Evolutionary conservation across 2,888 invertebrate species (phyloP), one percentile per base, ranked within the genome.

Genomic region (Ligdia adustata): DNA sequence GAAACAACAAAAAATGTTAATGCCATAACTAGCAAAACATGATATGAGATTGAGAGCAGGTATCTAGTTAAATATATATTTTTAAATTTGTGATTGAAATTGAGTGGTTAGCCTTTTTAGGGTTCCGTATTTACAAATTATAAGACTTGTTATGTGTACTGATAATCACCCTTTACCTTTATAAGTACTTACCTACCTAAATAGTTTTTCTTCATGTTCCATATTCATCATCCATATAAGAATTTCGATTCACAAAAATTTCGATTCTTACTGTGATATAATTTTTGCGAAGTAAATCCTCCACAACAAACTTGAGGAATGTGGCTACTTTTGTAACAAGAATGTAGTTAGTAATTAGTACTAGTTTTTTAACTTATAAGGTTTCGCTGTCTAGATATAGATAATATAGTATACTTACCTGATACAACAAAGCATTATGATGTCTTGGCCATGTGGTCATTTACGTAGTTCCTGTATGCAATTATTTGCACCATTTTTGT

Each of bases 261-360:
- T 46, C 37, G 32, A 46, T 47, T 46, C 26, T 32, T 18, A 16
- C 4, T 52, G 35, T 44, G 47, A 53, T 55, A 37, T 35, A 56
- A 51, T 53, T 45, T 46, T 49, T 46, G 48, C 27, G 37, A 33
- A 46, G 44, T 42, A 37, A 46, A 49, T 43, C 41, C 40, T 35
- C 38, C 15, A 16, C n/a, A n/a, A 15, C 34, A 29, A 27, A 38
- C 38, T 32, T 51, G 39, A 46, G 46, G 52, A 51, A 55, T 31
- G 18, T 39, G 44, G n/a, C n/a, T n/a, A n/a, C n/a, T n/a, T n/a
- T n/a, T 28, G 27, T 38, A 40, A 18, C 45, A 45, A 38, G 48
- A 55, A 48, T 43, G 44, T 33, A n/a, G 33, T 34, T 6, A 39
- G 35, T 51, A 56, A 49, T 52, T 49, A 51, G n/a, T 24, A 33